Percentiles rank a stretch among this genome's conserved stretches.
These are phyloP conservation scores for Drosophila rhopaloa DNA, from an alignment of 1,140 invertebrate genomes.

Conservation along the genomic window DNA sequence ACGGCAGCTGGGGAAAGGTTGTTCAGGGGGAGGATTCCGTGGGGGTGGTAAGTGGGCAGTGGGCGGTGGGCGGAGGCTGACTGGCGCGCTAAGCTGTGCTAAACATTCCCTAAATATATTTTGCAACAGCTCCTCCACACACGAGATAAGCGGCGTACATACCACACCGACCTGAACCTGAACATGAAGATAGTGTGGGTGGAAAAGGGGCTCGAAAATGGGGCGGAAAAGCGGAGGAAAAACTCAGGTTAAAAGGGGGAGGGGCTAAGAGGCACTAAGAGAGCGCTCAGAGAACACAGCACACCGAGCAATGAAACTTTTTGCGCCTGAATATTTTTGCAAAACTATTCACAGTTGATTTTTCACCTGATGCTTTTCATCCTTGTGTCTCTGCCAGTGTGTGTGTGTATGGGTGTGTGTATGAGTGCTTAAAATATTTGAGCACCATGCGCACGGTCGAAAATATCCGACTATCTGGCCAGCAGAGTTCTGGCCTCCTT, in stretches of 20 bases:
- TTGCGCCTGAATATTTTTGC: conserved; percentile 78
- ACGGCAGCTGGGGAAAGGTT: conserved; percentile 27
- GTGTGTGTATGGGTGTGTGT: conserved; percentile 17
- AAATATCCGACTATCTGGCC: conserved; percentile 44
- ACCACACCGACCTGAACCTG: conserved; percentile 48
- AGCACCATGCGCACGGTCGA: conserved; percentile 36
- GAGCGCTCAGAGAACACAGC: conserved; percentile 27
- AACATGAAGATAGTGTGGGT: conserved; percentile 38
- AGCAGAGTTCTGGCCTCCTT: conserved; percentile 35
- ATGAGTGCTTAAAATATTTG: conserved; percentile 78
- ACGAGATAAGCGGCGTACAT: conserved; percentile 71
- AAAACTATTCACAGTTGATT: conserved; percentile 83
- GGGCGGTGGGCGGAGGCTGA: conserved; percentile 25
- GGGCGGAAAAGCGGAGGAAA: conserved; percentile 4
- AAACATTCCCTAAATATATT: conserved; percentile 82
- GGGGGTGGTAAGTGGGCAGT: neutral
- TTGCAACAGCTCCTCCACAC: conserved; percentile 72
- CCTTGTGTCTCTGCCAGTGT: conserved; percentile 8
- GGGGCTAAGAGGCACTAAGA: conserved; percentile 11
- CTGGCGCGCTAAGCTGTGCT: conserved; percentile 76
- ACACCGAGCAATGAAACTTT: conserved; percentile 73
- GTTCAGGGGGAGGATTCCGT: neutral
- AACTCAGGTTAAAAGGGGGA: neutral
- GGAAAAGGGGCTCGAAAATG: neutral
- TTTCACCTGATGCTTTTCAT: conserved; percentile 81